Conservation (phyloP, 2,888 invertebrate genomes). For the Dendrolimus pini region DNA sequence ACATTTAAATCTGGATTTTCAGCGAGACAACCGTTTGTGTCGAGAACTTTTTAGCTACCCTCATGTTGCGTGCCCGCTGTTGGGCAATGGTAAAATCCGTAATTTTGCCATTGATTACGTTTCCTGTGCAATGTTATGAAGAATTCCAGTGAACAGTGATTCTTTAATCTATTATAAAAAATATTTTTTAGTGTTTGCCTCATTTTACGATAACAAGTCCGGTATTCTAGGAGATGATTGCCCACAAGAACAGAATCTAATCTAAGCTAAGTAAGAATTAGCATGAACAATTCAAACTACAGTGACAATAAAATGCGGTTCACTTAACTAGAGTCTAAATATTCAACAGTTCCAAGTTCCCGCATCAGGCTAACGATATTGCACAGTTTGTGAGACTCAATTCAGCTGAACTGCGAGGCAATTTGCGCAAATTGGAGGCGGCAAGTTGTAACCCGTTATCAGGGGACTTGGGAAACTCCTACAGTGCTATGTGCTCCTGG, state of each 20-base stretch:
- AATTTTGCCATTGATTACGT: neutral
- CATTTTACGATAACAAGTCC: too few species aligned
- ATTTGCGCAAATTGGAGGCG: constrained; percentile 54
- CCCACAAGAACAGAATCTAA: neutral
- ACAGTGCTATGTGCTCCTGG: constrained; percentile 17
- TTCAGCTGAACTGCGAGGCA: constrained; percentile 40
- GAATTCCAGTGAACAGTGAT: neutral
- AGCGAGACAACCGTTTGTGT: too few species aligned
- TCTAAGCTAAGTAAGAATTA: neutral
- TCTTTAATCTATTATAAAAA: neutral
- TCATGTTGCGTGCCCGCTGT: neutral
- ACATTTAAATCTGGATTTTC: too few species aligned
- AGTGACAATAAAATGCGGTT: constrained; percentile 15
- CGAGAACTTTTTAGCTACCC: too few species aligned
- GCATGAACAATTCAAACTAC: neutral
- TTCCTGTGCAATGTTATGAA: neutral
- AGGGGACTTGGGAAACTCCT: constrained; percentile 18
- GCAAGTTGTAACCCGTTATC: constrained; percentile 40
- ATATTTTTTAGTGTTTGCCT: neutral
- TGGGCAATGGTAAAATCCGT: neutral
- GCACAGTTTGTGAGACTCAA: constrained; percentile 40
- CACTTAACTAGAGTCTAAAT: constrained; percentile 17
- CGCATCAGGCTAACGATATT: constrained; percentile 41
- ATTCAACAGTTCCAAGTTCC: constrained; percentile 26
- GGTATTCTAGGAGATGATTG: neutral